These are phyloP conservation scores for Timema cristinae DNA, from an alignment of 2,888 invertebrate genomes.

Conservation along the genomic window DNA sequence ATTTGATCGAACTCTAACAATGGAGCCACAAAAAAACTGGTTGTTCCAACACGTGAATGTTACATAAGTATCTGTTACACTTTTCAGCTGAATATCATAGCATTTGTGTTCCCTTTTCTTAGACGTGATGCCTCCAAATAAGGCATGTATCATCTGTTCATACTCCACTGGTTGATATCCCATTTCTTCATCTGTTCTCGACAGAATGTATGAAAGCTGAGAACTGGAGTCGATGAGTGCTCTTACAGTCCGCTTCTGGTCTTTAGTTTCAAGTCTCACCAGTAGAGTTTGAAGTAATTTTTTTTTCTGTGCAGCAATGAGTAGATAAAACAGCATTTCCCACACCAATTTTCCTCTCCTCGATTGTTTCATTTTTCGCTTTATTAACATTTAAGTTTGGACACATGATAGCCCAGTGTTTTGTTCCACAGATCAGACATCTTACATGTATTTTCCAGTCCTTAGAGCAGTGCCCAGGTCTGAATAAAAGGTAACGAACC, in stretches of 20 bases:
- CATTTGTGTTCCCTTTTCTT: not conserved
- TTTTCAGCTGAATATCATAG: not conserved
- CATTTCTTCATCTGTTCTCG: not conserved
- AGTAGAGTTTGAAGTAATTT: not conserved
- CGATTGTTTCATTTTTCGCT: not conserved
- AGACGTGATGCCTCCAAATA: not conserved
- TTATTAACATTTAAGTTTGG: not conserved
- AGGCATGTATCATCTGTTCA: not conserved
- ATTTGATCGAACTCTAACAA: not conserved
- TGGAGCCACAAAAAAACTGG: not conserved
- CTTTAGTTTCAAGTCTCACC: not conserved
- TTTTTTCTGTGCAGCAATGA: not conserved
- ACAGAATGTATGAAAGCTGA: slow-evolving; percentile 3
- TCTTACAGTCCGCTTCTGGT: not conserved
- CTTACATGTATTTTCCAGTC: not conserved
- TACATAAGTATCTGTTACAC: not conserved
- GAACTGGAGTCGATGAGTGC: not conserved
- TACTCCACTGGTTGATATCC: not conserved
- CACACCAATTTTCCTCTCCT: not conserved
- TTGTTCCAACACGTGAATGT: not conserved
- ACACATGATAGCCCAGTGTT: not conserved
- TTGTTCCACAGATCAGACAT: not conserved
- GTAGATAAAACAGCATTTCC: not conserved
- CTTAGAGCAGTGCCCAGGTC: not conserved
- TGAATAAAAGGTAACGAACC: not conserved